Conservation (phyloP, 1,140 invertebrate genomes). For the Caligus rogercresseyi region DNA sequence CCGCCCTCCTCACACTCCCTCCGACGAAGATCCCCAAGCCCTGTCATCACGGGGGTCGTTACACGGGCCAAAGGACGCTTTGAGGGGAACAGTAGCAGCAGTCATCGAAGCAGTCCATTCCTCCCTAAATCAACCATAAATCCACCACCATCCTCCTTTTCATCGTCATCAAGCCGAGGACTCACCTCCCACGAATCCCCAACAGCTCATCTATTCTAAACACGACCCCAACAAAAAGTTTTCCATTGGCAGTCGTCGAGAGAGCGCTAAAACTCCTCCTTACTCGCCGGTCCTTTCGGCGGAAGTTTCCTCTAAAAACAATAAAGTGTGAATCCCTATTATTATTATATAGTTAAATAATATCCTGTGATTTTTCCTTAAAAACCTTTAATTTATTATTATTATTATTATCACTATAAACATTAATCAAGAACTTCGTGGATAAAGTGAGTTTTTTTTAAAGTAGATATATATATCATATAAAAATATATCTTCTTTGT, state of each 20-base stretch:
- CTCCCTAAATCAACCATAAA: neutral
- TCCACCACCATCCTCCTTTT: neutral
- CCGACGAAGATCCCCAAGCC: neutral
- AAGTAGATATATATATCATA: too few relatives aligned
- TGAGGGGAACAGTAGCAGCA: neutral
- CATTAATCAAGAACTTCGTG: neutral
- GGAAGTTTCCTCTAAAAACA: too few relatives aligned
- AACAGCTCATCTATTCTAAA: neutral
- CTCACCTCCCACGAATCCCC: neutral
- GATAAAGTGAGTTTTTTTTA: too few relatives aligned
- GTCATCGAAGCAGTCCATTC: neutral
- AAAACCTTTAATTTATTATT: slow-evolving; percentile 1
- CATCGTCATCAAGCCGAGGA: too few relatives aligned
- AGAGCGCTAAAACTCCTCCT: too few relatives aligned
- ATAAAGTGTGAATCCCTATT: too few relatives aligned
- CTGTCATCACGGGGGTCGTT: slow-evolving; percentile 1
- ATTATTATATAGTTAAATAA: neutral
- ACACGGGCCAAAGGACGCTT: neutral
- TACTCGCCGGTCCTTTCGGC: too few relatives aligned
- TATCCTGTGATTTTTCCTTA: neutral
- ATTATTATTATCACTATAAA: neutral
- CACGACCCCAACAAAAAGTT: neutral
- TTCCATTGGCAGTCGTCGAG: neutral
- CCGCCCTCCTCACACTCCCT: neutral
- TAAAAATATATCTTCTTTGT: too few relatives aligned